Percentiles rank a stretch among this genome's conserved stretches.
Evolutionary conservation across 2,797 vertebrate genomes (phyloP).

Genomic region (Lepidocolaptes lacrymiger): DNA sequence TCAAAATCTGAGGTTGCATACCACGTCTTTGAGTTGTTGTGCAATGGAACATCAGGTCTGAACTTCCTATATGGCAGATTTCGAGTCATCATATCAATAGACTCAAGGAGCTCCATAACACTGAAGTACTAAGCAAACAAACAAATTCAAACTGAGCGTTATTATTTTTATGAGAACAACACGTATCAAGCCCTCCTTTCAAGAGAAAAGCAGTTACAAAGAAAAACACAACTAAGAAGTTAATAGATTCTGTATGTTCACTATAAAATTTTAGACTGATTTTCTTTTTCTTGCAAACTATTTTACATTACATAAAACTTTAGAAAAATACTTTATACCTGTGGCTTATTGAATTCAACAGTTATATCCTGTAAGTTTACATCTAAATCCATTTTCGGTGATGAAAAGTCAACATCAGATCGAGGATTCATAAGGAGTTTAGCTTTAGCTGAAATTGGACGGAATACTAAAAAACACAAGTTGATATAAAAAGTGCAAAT

Average conservation of each 20-base stretch:
- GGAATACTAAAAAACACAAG: conserved; percentile 86
- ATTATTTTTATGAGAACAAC: neutral
- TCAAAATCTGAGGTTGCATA: conserved; percentile 63
- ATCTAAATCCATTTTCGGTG: conserved; percentile 91
- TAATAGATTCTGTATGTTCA: neutral
- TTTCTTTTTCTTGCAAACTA: neutral
- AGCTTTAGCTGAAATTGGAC: conserved; percentile 92
- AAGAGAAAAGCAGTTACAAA: neutral
- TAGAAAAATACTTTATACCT: conserved; percentile 78
- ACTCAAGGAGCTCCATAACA: conserved; percentile 95
- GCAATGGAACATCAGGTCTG: conserved; percentile 85
- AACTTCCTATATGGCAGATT: conserved; percentile 95
- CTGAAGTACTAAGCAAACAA: conserved; percentile 88
- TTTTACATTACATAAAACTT: neutral
- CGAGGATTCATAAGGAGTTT: conserved; percentile 96
- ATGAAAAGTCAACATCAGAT: conserved; percentile 92
- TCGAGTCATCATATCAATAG: conserved; percentile 94
- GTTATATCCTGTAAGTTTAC: conserved; percentile 91
- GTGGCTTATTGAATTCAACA: conserved; percentile 91
- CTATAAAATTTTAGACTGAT: neutral
- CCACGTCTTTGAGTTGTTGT: conserved; percentile 85
- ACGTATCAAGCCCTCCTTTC: neutral
- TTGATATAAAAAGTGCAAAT: neutral
- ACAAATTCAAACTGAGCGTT: neutral
- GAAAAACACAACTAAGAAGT: neutral